Evolutionary conservation across 1,140 invertebrate genomes (phyloP), one percentile per base, ranked within the genome.

Genomic region (Popillia japonica): DNA sequence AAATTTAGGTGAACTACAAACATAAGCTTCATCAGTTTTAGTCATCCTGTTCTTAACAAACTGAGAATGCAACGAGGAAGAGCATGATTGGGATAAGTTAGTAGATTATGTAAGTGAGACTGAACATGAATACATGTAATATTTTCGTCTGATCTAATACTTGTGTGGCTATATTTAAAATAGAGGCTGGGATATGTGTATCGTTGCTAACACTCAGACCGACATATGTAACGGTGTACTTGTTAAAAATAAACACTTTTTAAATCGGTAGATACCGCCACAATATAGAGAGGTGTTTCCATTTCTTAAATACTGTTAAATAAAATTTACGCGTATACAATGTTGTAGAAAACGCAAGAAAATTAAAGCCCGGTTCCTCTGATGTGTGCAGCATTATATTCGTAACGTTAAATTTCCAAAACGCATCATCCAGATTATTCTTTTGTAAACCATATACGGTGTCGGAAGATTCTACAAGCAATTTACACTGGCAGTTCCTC

Each of bases 81-180:
- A 17, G 27, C 20, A 22, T 22, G 10, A 27, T 68, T 8, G 7
- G 8, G 9, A 27, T 68, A 17, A 68, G 10, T 68, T 68, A 68
- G 17, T 3, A 14, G 61, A 68, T 68, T 68, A 34, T 68, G 61
- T 68, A 27, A 68, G 61, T 34, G 61, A 68, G 22, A 22, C 61
- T 68, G 14, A 68, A 9, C 20, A 68, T 68, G 22, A 68, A 22
- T 34, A 34, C 27, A 34, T 55, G 14, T 17, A 55, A 55, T 55
- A 55, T 14, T 17, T 55, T 55, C 14, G 14, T 55, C 48, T 14
- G 14, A 55, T 55, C 17, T 55, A 55, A 17, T 55, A 55, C 48
- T 17, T 17, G 48, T 17, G 48, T 55, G 6, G 48, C 48, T 55
- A 55, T 55, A 55, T 55, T 55, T 55, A 55, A 55, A 55, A 55